Conservation (phyloP, 1,140 invertebrate species). For the Diachasmimorpha longicaudata region DNA sequence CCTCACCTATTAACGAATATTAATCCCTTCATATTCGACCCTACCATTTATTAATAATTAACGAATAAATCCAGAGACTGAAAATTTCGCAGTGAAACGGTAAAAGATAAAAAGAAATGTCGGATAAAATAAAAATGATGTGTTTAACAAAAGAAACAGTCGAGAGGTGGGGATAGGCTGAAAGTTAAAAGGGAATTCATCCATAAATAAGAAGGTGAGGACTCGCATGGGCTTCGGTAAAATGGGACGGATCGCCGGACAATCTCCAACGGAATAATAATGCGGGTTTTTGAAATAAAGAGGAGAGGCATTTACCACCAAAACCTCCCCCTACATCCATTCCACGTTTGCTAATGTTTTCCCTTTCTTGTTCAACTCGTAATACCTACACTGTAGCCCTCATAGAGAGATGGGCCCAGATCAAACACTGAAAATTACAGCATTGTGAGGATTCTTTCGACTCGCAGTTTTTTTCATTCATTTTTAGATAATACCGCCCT, state of each 20-base stretch:
- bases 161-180: constrained; percentile 29
- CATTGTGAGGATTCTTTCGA: constrained; percentile 35
- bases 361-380: neutral
- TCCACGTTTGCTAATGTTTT: constrained; percentile 7
- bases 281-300: constrained; percentile 38
- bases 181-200: constrained; percentile 49
- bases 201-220: constrained; percentile 33
- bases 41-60: too few relatives aligned
- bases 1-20: too few relatives aligned
- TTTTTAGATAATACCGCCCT: constrained; percentile 40
- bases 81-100: too few relatives aligned
- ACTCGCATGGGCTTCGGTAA: neutral
- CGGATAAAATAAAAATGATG: constrained; percentile 4
- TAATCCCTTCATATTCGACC: too few relatives aligned
- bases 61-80: too few relatives aligned
- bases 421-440: constrained; percentile 40
- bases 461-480: neutral
- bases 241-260: constrained; percentile 34
- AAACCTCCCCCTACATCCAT: neutral
- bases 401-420: constrained; percentile 35
- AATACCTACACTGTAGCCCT: constrained; percentile 22
- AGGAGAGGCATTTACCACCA: neutral
- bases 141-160: constrained; percentile 9
- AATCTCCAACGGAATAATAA: constrained; percentile 41
- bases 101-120: neutral